Evolutionary conservation across 2,888 invertebrate genomes (phyloP), one percentile per base, ranked within the genome.

Genomic region (Chalcosyrphus nemorum): DNA sequence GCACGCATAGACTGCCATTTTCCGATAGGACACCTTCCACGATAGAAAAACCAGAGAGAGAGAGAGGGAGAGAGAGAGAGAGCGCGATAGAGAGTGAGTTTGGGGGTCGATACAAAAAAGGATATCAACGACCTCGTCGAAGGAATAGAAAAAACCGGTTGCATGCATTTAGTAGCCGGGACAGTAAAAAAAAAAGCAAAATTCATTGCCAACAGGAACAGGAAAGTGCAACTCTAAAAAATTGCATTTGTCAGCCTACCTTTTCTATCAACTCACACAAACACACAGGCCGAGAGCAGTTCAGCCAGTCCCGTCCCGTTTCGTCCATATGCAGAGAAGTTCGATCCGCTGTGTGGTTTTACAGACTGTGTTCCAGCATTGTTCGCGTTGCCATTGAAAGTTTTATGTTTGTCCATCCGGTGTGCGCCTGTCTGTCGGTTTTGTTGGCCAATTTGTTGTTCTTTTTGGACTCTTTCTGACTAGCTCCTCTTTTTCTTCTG

Each of bases 321-420:
- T 59, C 24, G 57, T n/a, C 45, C 38, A 65, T 29, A 24, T 54
- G 61, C 43, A 45, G 59, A 27, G 17, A 45, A 70, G 68, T 54
- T 70, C 35, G 27, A 38, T 77, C 38, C 59, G 41, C 32, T 65
- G 57, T 65, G 57, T 32, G 43, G 43, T 57, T 57, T 59, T 52
- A 41, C 50, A 65, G 63, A 71, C 43, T 56, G 47, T 56, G 47
- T 63, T 27, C 47, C 52, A 72, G 56, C 72, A 52, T 71, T 76
- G 75, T 71, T 71, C 65, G n/a, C n/a, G 57, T 43, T 78, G 72
- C 57, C 66, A 78, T 78, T 74, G 82, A 78, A 82, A 74, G 63
- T 78, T 84, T 78, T 78, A 68, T 78, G 54, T 72, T 72, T 78
- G 78, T 61, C 78, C 78, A 82, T 84, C 72, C 82, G 78, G 82